phyloP scores from a whole-genome alignment of 2,888 invertebrate species.

The Yponomeuta plumbellus region DNA sequence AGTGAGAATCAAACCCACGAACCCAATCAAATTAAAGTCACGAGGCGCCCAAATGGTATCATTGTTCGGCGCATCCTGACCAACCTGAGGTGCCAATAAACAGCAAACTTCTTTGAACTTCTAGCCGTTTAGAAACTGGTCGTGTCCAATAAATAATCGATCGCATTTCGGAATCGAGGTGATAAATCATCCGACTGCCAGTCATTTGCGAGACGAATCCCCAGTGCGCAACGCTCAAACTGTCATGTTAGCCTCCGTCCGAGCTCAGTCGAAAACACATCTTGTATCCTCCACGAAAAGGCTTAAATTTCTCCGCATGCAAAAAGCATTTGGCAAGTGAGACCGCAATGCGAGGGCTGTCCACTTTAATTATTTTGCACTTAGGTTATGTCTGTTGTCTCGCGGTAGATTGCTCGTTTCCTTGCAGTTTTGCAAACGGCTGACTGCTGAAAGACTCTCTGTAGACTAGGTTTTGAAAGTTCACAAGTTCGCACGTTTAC shows the following conservation, averaged over 20 bases:
- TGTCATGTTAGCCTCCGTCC: background rate
- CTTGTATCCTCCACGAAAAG: background rate
- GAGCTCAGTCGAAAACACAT: background rate
- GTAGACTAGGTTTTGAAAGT: background rate
- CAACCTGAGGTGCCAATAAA: background rate
- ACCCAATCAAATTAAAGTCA: background rate
- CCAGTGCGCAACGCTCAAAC: background rate
- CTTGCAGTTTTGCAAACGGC: background rate
- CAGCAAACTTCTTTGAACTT: background rate
- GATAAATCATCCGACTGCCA: background rate
- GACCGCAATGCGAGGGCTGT: background rate
- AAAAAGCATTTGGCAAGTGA: background rate
- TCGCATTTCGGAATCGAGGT: background rate
- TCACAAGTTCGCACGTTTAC: background rate
- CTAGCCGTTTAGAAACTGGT: background rate
- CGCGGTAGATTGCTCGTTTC: background rate
- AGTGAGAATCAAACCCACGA: too few relatives aligned
- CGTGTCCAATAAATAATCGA: background rate
- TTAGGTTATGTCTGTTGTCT: background rate
- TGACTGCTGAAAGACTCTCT: background rate
- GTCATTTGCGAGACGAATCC: background rate
- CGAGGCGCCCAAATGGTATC: background rate
- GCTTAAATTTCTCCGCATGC: background rate
- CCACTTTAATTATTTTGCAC: constrained; percentile 11
- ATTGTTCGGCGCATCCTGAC: background rate